phyloP scores from a whole-genome alignment of 2,888 invertebrate species.

The Julus scandinavius region DNA sequence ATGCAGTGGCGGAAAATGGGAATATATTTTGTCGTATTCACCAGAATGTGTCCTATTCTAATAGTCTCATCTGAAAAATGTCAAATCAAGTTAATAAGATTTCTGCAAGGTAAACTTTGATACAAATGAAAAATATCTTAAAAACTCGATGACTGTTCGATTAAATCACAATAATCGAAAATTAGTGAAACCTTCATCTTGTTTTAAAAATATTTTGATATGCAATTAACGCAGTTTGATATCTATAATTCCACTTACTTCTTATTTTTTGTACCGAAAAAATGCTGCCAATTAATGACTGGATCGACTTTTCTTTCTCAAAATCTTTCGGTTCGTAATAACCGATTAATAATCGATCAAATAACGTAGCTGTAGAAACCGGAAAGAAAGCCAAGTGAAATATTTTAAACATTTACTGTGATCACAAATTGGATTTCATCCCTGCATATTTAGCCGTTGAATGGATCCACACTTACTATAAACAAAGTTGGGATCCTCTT shows the following conservation, averaged over 20 bases:
- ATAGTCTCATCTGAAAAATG: background rate
- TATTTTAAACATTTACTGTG: background rate
- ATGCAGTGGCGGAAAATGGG: background rate
- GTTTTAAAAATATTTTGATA: background rate
- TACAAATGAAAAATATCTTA: background rate
- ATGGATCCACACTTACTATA: background rate
- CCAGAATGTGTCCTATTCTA: background rate
- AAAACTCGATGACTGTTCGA: too few relatives aligned
- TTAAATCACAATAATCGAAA: too few relatives aligned
- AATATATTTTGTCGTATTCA: background rate
- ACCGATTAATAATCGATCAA: background rate
- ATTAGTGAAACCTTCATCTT: too few relatives aligned
- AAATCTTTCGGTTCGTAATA: background rate
- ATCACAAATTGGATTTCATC: too few relatives aligned
- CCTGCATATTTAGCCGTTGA: background rate
- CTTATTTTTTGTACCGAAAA: background rate
- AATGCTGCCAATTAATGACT: background rate
- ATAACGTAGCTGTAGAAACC: slow-evolving; percentile 15
- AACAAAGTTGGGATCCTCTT: background rate
- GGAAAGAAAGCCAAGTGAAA: background rate
- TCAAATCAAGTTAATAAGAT: too few relatives aligned
- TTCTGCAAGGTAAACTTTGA: too few relatives aligned
- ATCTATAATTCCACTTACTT: background rate
- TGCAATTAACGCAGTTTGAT: too few relatives aligned
- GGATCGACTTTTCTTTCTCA: slow-evolving; percentile 4